Evolutionary conservation across 2,797 vertebrate genomes (phyloP), one percentile per base, ranked within the genome.

Genomic region (Pantherophis vulpinus): DNA sequence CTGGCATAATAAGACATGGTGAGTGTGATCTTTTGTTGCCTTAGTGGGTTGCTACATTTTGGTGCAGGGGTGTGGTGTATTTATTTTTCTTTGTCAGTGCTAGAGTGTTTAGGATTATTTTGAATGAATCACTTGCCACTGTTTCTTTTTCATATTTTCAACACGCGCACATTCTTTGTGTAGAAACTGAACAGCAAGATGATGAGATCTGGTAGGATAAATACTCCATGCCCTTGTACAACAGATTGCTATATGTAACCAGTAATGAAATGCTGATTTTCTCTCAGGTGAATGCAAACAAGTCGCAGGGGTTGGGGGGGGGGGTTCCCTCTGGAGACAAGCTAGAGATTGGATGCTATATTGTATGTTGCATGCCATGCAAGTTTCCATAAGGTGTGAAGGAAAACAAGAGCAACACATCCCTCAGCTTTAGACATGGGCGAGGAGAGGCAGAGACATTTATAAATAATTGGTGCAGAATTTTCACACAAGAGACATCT

Each of bases 21-120:
- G 92, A 97, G 96, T 97, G 96, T 90, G 29, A 94, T 95, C 95
- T 96, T 37, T 90, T 96, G 92, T 92, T 23, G 92, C 94, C 88
- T 66, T 94, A 32, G 59, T 61, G 93, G 94, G 90, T 63, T 6
- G 1, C 79, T 95, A 79, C 59, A 61, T 91, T 47, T 93, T 93
- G 93, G 59, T 96, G 94, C 95, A 92, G 23, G 59, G 93, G 91
- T 91, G 93, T 91, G 93, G 93, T 93, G 66, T 89, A 93, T 95
- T 95, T 93, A 56, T 90, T 95, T 93, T 88, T 70, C 96, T 94
- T 89, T 94, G 90, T 91, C 90, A 91, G 55, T 89, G 3, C 90
- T 23, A n/a, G 55, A 20, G 90, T 0, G 1, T 42, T 18, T 66
- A 32, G 8, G 58, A 2, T 88, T 91, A 93, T 95, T 96, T 96